Percentiles rank a stretch among this genome's conserved stretches.
These are phyloP conservation scores for Charadrius vociferus DNA, from an alignment of 2,113 vertebrate species.

Conservation along the genomic window DNA sequence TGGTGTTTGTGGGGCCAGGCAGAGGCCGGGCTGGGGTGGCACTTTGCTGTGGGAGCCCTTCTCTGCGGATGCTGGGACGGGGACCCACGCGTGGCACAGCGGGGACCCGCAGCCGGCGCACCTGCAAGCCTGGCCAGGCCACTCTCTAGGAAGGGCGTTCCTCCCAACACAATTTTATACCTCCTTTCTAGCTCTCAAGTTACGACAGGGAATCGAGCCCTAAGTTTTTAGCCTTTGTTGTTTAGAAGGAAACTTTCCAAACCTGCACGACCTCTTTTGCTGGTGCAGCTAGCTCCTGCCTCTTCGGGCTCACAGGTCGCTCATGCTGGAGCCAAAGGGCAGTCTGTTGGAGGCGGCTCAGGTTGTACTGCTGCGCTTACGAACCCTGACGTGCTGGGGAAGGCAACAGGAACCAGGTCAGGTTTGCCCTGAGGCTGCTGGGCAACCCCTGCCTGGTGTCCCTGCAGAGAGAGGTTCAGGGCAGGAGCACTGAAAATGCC, in stretches of 20 bases:
- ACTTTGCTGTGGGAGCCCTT: neutral
- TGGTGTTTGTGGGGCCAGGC: neutral
- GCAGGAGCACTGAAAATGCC: neutral
- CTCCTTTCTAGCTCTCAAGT: neutral
- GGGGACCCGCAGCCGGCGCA: rapidly evolving
- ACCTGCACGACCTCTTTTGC: neutral
- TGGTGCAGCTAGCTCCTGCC: neutral
- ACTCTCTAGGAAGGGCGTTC: neutral
- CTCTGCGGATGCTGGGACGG: rapidly evolving
- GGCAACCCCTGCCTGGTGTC: neutral
- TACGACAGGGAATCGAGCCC: neutral
- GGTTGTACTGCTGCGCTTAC: neutral
- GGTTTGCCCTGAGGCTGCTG: neutral
- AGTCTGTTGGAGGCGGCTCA: rapidly evolving
- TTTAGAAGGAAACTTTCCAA: neutral
- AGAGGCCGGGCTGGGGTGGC: neutral
- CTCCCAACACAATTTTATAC: neutral
- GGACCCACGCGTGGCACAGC: rapidly evolving
- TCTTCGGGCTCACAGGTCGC: neutral
- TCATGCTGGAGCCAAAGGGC: neutral
- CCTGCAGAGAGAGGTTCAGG: neutral
- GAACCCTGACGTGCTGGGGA: neutral
- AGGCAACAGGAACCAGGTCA: neutral
- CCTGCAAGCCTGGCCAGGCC: neutral
- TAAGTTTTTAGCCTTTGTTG: neutral